These are phyloP conservation scores for Sebastes schlegelii DNA, from an alignment of 2,113 vertebrate species.

Conservation along the genomic window DNA sequence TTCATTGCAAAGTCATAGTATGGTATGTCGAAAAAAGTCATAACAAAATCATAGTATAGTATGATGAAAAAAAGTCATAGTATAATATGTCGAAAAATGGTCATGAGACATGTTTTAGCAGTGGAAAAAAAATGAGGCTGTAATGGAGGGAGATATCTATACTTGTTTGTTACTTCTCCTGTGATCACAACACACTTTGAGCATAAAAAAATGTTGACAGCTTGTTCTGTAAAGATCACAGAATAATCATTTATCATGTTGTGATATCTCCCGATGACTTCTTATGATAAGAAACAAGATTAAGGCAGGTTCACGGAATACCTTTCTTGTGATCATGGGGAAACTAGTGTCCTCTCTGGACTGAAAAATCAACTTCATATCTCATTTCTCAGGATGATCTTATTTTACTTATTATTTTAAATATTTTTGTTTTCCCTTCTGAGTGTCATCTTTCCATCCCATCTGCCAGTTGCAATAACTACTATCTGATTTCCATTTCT, in stretches of 20 bases:
- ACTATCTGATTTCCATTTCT: conserved; percentile 13
- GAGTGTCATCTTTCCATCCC: background rate
- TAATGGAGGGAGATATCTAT: background rate
- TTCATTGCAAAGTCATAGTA: too few relatives aligned
- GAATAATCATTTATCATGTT: background rate
- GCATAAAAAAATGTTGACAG: background rate
- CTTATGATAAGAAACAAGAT: background rate
- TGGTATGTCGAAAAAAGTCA: too few relatives aligned
- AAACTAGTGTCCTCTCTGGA: background rate
- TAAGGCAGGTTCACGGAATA: background rate
- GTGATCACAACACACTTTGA: background rate
- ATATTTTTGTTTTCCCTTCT: background rate
- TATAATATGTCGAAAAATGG: too few relatives aligned
- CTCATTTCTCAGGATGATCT: background rate
- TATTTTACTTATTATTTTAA: background rate
- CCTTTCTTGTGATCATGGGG: background rate
- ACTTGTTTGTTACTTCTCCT: conserved; percentile 6
- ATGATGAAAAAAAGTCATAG: too few relatives aligned
- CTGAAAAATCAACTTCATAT: background rate
- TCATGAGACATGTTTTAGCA: background rate
- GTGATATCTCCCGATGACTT: background rate
- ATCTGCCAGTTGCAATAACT: conserved; percentile 2
- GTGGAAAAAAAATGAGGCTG: background rate
- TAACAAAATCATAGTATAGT: too few relatives aligned
- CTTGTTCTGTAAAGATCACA: conserved; percentile 11